phyloP scores from a whole-genome alignment of 2,113 vertebrate species.

The Nothobranchius kuhntae region DNA sequence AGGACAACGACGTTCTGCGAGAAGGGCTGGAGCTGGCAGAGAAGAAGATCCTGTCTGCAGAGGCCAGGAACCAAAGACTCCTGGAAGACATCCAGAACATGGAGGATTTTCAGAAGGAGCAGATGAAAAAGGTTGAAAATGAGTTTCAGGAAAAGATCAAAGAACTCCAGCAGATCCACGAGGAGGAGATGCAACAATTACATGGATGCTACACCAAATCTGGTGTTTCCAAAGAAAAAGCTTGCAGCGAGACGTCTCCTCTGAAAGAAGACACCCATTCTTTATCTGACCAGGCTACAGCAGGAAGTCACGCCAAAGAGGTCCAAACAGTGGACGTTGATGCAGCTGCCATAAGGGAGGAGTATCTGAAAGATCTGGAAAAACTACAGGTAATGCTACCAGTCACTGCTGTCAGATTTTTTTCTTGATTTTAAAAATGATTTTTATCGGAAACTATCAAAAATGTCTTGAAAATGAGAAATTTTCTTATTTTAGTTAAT shows the following conservation, averaged over 20 bases:
- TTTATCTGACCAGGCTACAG: slow-evolving; percentile 49
- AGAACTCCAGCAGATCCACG: slow-evolving; percentile 85
- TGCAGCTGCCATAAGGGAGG: slow-evolving; percentile 51
- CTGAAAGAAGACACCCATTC: neutral
- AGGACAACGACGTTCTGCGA: slow-evolving; percentile 79
- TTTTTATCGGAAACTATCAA: too few relatives aligned
- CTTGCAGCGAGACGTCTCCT: slow-evolving; percentile 11
- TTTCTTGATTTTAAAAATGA: neutral
- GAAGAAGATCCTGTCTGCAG: slow-evolving; percentile 73
- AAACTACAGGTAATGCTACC: slow-evolving; percentile 83
- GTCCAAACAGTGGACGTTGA: slow-evolving; percentile 75
- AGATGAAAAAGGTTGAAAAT: slow-evolving; percentile 82
- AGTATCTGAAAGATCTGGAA: slow-evolving; percentile 86
- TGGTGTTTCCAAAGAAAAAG: slow-evolving; percentile 30
- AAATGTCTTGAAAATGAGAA: too few relatives aligned
- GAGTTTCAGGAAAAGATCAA: slow-evolving; percentile 86
- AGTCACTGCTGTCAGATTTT: neutral
- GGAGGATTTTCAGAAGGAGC: slow-evolving; percentile 79
- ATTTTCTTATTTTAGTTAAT: too few relatives aligned
- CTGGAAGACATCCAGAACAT: slow-evolving; percentile 78
- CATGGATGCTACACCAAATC: slow-evolving; percentile 77
- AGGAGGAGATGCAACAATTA: slow-evolving; percentile 85
- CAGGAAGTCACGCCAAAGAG: slow-evolving; percentile 80
- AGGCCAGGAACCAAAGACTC: slow-evolving; percentile 75
- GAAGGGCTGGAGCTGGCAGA: slow-evolving; percentile 78